Conservation (phyloP, 2,113 vertebrate species). For the Campylomormyrus numenius region DNA sequence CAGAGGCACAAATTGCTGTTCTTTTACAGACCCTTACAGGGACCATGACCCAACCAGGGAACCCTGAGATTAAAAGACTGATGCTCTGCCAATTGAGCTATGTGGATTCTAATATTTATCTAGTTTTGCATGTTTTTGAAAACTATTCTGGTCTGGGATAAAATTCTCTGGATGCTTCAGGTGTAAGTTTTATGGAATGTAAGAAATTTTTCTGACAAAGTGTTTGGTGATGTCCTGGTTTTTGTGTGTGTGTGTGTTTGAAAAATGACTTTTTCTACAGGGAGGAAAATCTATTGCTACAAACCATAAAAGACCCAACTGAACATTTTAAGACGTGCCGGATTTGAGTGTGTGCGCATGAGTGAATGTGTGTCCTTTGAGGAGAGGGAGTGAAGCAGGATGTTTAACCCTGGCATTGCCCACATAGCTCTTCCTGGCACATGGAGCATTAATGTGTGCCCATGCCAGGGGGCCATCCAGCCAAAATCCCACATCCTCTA, state of each 20-base stretch:
- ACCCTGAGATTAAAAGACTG: background rate
- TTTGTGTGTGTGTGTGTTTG: constrained; percentile 2
- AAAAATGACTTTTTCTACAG: background rate
- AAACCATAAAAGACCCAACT: background rate
- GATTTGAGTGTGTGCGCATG: background rate
- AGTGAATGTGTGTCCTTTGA: background rate
- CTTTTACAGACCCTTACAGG: background rate
- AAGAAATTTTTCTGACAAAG: background rate
- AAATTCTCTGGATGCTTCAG: background rate
- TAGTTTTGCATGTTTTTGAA: background rate
- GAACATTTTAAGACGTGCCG: background rate
- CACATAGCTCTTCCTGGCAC: background rate
- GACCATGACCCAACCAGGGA: background rate
- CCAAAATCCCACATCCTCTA: background rate
- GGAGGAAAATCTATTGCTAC: background rate
- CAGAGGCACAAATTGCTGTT: background rate
- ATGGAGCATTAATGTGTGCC: background rate
- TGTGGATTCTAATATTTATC: background rate
- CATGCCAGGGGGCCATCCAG: background rate
- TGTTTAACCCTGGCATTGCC: background rate
- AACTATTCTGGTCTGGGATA: background rate
- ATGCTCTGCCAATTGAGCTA: background rate
- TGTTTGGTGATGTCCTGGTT: background rate
- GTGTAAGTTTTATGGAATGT: background rate
- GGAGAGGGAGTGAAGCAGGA: background rate